Conservation (phyloP, 2,797 vertebrate species). For the Todus mexicanus region DNA sequence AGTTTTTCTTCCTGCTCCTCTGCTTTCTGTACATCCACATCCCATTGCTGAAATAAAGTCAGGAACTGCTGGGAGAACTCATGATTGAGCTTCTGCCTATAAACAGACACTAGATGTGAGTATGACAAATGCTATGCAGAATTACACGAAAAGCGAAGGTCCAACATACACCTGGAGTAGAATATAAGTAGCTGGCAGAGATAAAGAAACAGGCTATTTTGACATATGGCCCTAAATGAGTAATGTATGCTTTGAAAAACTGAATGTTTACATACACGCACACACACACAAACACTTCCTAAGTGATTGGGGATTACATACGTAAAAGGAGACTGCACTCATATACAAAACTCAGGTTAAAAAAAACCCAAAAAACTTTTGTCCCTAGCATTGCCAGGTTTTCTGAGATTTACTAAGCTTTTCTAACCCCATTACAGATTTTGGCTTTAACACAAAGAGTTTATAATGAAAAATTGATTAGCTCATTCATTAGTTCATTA, state of each 20-base stretch:
- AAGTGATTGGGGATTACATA: background rate
- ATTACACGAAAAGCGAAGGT: background rate
- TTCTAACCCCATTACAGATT: background rate
- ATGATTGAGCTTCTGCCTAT: slow-evolving; percentile 86
- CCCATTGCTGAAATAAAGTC: slow-evolving; percentile 89
- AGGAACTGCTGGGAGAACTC: slow-evolving; percentile 89
- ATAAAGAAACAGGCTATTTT: background rate
- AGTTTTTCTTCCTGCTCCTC: slow-evolving; percentile 91
- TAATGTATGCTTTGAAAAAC: background rate
- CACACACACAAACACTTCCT: background rate
- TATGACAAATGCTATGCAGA: background rate
- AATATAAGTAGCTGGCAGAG: background rate
- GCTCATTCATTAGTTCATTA: background rate
- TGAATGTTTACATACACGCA: too few species aligned
- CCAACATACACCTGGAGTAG: background rate
- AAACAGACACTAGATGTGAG: background rate
- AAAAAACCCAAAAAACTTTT: background rate
- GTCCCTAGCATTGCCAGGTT: background rate
- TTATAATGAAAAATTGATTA: background rate
- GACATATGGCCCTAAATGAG: background rate
- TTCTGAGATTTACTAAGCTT: background rate
- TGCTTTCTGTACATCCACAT: slow-evolving; percentile 83
- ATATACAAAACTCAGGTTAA: background rate
- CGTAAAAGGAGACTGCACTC: background rate
- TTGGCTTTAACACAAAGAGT: background rate